These are phyloP conservation scores for Malurus splendens DNA, from an alignment of 2,797 vertebrate species.

Conservation along the genomic window DNA sequence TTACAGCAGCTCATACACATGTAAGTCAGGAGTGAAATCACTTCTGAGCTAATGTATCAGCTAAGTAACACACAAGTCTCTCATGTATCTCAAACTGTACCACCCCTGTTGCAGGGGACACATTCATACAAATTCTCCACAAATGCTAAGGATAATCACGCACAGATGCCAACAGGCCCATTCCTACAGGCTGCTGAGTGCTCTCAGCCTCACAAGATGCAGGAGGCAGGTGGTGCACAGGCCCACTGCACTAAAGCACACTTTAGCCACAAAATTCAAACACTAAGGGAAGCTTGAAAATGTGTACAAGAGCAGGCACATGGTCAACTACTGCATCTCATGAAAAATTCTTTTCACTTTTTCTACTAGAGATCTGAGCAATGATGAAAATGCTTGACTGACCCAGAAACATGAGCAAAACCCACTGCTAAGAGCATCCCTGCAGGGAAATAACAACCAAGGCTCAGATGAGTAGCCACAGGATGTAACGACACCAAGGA, in stretches of 20 bases:
- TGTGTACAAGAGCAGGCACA: rapidly evolving
- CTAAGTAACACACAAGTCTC: background rate
- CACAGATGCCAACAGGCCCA: background rate
- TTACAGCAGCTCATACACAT: background rate
- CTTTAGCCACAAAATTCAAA: background rate
- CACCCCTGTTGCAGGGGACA: background rate
- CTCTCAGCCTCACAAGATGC: background rate
- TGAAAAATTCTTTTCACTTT: background rate
- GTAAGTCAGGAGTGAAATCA: background rate
- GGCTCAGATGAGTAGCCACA: background rate
- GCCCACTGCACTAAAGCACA: background rate
- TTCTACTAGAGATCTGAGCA: background rate
- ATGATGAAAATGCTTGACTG: background rate
- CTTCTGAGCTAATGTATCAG: background rate
- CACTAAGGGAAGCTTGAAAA: background rate
- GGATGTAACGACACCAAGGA: background rate
- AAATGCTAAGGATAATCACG: background rate
- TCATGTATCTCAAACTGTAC: background rate
- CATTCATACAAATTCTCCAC: background rate
- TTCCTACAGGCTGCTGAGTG: background rate
- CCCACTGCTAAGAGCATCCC: background rate
- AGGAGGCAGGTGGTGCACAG: rapidly evolving
- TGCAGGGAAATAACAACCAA: background rate
- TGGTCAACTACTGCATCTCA: background rate
- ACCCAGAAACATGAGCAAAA: background rate